Percentiles rank a stretch among this genome's conserved stretches.
phyloP scores from a whole-genome alignment of 1,140 invertebrate genomes.

The Aporrectodea caliginosa region DNA sequence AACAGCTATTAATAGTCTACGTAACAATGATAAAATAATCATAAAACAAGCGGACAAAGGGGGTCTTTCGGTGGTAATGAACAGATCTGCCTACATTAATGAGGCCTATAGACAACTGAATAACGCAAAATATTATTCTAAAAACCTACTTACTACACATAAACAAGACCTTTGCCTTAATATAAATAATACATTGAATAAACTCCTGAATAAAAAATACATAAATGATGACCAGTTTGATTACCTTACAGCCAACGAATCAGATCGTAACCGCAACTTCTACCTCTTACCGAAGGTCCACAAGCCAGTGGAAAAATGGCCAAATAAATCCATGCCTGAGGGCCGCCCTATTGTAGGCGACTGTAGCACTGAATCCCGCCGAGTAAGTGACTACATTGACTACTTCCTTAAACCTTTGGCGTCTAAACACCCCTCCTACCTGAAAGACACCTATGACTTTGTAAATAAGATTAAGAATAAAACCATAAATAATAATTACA shows the following conservation, averaged over 20 bases:
- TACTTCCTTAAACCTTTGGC: neutral
- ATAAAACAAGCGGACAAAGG: conserved; percentile 12
- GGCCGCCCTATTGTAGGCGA: conserved; percentile 14
- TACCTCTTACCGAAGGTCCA: conserved; percentile 19
- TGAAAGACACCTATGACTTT: conserved; percentile 8
- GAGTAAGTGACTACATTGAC: conserved; percentile 7
- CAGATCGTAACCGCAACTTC: neutral
- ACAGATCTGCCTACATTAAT: neutral
- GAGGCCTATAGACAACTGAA: neutral
- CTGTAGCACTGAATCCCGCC: neutral
- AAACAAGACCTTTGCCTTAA: neutral
- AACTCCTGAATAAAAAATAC: neutral
- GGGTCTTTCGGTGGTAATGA: neutral
- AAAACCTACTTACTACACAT: no score
- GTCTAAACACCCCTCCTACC: neutral
- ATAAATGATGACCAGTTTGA: neutral
- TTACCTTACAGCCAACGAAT: neutral
- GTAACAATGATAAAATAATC: conserved; percentile 4
- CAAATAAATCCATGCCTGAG: neutral
- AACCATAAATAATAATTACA: neutral
- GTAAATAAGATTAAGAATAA: conserved; percentile 6
- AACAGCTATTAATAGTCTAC: neutral
- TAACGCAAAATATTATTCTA: neutral
- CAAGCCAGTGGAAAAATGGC: conserved; percentile 10
- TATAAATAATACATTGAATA: neutral